Percentiles rank a stretch among this genome's conserved stretches.
Evolutionary conservation across 1,140 invertebrate species (phyloP).

Genomic region (Temnothorax curvispinosus): DNA sequence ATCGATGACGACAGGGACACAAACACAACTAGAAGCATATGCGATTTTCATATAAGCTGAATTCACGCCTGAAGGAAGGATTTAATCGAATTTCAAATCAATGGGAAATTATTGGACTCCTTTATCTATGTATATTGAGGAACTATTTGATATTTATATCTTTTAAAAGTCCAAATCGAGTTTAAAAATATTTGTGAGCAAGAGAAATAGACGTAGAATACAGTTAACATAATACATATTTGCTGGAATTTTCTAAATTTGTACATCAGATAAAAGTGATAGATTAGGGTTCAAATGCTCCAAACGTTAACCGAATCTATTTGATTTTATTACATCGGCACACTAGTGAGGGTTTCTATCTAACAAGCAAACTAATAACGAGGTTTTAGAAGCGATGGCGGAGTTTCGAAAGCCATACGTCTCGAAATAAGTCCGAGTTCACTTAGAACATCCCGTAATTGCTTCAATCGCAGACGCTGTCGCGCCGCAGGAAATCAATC

Average conservation of each 20-base stretch:
- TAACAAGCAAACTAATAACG: conserved; percentile 37
- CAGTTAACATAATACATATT: not conserved
- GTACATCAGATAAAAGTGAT: not conserved
- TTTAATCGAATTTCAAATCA: conserved; percentile 6
- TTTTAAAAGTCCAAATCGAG: not conserved
- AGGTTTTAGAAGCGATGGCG: conserved; percentile 13
- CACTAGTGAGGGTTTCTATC: not conserved
- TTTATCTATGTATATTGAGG: not conserved
- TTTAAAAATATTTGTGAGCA: not conserved
- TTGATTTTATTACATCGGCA: not conserved
- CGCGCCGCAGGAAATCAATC: conserved; percentile 56
- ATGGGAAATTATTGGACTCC: not conserved
- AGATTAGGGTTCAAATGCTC: not conserved
- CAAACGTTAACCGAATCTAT: not conserved
- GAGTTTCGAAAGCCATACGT: conserved; percentile 30
- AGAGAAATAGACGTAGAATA: not conserved
- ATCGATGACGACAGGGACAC: not conserved
- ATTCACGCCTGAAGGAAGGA: not conserved
- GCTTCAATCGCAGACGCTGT: conserved; percentile 44
- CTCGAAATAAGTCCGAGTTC: conserved; percentile 41
- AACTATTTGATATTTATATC: not conserved
- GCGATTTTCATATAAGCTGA: not conserved
- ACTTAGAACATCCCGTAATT: conserved; percentile 49
- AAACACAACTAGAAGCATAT: conserved; percentile 6
- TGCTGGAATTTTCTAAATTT: not conserved